Evolutionary conservation across 2,113 vertebrate genomes (phyloP).

Genomic region (Leucopsar rothschildi): DNA sequence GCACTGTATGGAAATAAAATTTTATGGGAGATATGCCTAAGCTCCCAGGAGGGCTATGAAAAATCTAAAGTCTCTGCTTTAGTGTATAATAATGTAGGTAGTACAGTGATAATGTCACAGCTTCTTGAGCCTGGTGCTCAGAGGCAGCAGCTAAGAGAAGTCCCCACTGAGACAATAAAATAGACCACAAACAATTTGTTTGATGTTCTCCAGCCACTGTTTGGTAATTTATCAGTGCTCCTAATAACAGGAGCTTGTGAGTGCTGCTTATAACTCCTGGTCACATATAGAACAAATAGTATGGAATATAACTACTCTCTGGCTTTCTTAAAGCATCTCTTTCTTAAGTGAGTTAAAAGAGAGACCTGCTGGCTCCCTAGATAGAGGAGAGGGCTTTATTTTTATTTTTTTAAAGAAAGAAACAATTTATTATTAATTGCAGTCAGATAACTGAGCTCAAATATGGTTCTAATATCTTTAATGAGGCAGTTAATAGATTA

Average conservation of each 20-base stretch:
- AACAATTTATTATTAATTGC: neutral
- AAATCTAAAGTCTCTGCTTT: neutral
- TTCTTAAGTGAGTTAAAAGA: neutral
- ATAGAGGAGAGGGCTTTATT: neutral
- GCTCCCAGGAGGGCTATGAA: neutral
- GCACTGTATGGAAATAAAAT: neutral
- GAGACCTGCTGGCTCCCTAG: neutral
- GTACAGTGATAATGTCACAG: neutral
- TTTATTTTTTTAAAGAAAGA: neutral
- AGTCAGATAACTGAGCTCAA: neutral
- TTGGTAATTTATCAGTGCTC: neutral
- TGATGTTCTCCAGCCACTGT: neutral
- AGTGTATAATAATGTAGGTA: neutral
- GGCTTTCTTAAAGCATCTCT: neutral
- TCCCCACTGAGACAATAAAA: neutral
- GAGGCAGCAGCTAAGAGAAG: neutral
- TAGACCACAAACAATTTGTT: neutral
- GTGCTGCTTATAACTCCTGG: neutral
- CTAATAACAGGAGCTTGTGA: neutral
- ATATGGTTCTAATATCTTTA: neutral
- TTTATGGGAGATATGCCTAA: neutral
- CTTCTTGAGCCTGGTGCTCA: neutral
- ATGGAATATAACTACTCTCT: neutral
- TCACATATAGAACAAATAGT: neutral
- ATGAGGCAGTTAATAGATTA: neutral